Percentiles rank a stretch among this genome's conserved stretches.
These are phyloP conservation scores for Arenaria interpres DNA, from an alignment of 2,113 vertebrate species.

Conservation along the genomic window DNA sequence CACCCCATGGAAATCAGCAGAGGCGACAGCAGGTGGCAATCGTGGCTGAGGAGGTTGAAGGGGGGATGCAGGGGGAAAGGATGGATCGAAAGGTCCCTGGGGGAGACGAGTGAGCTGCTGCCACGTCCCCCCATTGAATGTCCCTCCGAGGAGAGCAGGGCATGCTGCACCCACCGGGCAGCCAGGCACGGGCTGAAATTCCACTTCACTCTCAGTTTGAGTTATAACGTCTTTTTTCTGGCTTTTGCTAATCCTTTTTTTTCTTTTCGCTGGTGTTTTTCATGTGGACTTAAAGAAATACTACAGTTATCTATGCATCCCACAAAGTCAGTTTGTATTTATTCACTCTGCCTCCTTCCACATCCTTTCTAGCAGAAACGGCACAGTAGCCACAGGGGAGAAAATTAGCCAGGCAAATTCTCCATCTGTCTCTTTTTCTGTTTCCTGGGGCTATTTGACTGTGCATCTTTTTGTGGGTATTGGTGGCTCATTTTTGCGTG, in stretches of 20 bases:
- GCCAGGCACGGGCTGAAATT: background rate
- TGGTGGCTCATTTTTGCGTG: background rate
- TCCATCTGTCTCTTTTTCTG: constrained; percentile 53
- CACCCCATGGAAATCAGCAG: background rate
- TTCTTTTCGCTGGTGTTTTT: background rate
- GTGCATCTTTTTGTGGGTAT: background rate
- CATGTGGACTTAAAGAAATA: background rate
- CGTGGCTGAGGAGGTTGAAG: background rate
- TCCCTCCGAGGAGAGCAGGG: background rate
- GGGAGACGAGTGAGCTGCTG: background rate
- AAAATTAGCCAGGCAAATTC: constrained; percentile 49
- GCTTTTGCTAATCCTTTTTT: background rate
- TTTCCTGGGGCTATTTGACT: constrained; percentile 14
- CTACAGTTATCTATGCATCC: background rate
- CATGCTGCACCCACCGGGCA: background rate
- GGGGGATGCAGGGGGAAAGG: background rate
- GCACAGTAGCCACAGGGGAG: constrained; percentile 49
- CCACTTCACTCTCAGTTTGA: background rate
- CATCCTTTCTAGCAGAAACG: constrained; percentile 45
- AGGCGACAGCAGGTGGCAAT: background rate
- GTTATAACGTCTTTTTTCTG: background rate
- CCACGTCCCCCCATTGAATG: background rate
- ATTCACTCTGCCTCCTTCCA: background rate
- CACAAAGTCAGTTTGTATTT: constrained; percentile 42
- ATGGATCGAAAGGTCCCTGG: background rate